Conservation (phyloP, 2,113 vertebrate species). For the Tympanuchus pallidicinctus region DNA sequence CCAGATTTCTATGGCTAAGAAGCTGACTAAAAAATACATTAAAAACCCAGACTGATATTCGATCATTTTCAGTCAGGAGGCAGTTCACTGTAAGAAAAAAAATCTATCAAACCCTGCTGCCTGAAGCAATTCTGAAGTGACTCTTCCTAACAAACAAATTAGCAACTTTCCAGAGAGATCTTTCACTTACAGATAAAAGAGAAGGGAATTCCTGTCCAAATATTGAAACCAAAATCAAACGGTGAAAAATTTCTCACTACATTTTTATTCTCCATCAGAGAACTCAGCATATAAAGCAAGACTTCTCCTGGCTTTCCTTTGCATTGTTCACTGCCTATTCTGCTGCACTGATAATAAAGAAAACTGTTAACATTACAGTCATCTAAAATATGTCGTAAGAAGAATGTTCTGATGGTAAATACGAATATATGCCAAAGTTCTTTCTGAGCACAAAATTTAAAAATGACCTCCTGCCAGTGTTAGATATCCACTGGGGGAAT, state of each 20-base stretch:
- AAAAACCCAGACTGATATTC: background rate
- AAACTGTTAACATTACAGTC: background rate
- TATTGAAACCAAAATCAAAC: background rate
- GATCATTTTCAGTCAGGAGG: background rate
- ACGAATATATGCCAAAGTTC: background rate
- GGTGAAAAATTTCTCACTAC: background rate
- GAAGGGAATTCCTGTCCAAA: background rate
- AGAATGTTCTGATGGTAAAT: background rate
- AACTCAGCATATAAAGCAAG: background rate
- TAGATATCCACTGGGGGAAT: accelerated
- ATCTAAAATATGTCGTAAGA: background rate
- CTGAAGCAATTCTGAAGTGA: background rate
- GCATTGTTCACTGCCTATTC: background rate
- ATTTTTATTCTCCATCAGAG: background rate
- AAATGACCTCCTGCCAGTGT: background rate
- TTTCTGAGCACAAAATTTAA: background rate
- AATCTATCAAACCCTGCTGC: background rate
- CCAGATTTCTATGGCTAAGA: background rate
- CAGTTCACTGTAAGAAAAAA: background rate
- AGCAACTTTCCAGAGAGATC: background rate
- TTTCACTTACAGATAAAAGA: background rate
- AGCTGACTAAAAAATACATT: background rate
- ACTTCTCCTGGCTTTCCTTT: background rate
- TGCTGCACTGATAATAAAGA: background rate
- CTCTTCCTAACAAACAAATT: background rate